phyloP scores from a whole-genome alignment of 35 echinoderm and acorn worm species.

The Anneissia japonica region DNA sequence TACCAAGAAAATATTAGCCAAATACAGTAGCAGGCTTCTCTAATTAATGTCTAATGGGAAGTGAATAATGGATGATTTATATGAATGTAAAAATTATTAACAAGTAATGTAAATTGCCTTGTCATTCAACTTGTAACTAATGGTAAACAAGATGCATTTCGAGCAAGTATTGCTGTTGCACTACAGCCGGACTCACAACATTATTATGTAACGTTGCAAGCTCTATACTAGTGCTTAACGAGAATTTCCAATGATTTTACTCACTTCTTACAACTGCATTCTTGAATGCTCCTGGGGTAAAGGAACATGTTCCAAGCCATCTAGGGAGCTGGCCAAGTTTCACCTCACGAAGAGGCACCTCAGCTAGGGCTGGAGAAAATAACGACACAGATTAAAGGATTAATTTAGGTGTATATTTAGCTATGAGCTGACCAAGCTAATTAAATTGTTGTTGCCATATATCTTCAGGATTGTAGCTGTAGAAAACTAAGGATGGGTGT shows the following conservation, averaged over 20 bases:
- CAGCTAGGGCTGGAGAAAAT: constrained; percentile 23
- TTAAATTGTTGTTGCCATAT: too few species aligned
- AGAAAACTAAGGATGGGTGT: too few species aligned
- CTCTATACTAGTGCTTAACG: neutral
- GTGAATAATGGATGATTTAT: too few species aligned
- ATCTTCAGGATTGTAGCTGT: too few species aligned
- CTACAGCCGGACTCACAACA: neutral
- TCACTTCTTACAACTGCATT: constrained; percentile 43
- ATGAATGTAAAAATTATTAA: neutral
- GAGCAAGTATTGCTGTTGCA: neutral
- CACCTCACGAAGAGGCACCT: constrained; percentile 52
- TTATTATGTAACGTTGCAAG: neutral
- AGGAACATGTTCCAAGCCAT: constrained; percentile 48
- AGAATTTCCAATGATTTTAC: neutral
- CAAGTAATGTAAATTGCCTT: neutral
- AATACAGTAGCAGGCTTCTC: too few species aligned
- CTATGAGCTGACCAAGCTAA: too few species aligned
- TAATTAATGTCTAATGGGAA: too few species aligned
- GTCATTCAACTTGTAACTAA: neutral
- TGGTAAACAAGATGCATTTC: neutral
- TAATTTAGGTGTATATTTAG: too few species aligned
- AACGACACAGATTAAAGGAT: too few species aligned
- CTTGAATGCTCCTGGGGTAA: constrained; percentile 24
- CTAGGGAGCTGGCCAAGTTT: constrained; percentile 48
- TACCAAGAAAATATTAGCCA: too few species aligned